A percentile compares a stretch with the other conserved stretches of the same genome.
These are phyloP conservation scores for Oophaga pumilio DNA, from an alignment of 2,113 vertebrate genomes.

Conservation along the genomic window DNA sequence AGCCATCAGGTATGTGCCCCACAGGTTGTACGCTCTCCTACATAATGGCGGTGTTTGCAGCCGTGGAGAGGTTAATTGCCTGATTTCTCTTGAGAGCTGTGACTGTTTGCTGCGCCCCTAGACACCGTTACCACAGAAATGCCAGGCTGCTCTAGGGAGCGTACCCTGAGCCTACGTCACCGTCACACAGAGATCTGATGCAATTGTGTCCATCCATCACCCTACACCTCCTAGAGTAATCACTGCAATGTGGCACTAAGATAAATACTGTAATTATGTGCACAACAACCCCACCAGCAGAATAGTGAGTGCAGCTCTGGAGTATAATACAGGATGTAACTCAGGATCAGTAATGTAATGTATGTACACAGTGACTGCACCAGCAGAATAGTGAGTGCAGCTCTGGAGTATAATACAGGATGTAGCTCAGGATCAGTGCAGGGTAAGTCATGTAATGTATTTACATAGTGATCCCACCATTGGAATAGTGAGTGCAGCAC, in stretches of 20 bases:
- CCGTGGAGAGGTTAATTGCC: constrained; percentile 15
- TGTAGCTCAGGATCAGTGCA: too few species aligned
- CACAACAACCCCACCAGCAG: too few species aligned
- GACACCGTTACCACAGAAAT: constrained; percentile 31
- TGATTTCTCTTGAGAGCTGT: background rate
- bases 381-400: too few species aligned
- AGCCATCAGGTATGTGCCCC: background rate
- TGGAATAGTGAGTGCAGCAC: too few species aligned
- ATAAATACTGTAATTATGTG: too few species aligned
- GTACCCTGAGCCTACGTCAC: constrained; percentile 42
- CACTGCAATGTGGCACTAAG: background rate
- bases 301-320: too few species aligned
- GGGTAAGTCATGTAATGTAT: too few species aligned
- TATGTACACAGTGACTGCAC: too few species aligned
- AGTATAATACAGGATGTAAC: too few species aligned
- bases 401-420: too few species aligned
- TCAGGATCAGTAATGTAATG: too few species aligned
- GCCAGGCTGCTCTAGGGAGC: constrained; percentile 8
- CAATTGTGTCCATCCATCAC: background rate
- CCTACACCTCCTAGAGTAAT: background rate
- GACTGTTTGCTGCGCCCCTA: constrained; percentile 22
- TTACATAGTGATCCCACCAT: too few species aligned
- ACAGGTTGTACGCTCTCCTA: background rate
- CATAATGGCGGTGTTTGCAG: background rate
- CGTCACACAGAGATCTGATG: constrained; percentile 20